Evolutionary conservation across 2,888 invertebrate genomes (phyloP).

Genomic region (Saturnia japonica): DNA sequence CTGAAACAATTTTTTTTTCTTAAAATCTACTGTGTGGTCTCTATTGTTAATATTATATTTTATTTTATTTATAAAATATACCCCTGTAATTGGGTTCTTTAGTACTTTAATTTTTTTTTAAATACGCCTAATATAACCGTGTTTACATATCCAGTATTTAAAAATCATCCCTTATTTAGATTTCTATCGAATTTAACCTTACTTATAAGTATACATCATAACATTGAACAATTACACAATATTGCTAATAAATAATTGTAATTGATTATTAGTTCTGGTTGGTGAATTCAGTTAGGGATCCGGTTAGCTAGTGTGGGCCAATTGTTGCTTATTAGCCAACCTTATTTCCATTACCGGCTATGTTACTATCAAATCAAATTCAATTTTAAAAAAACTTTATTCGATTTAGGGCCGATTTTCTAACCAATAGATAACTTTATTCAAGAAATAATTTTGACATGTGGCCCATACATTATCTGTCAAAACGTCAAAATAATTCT

Average conservation of each 20-base stretch:
- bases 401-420: too few species aligned
- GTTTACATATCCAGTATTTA: background rate
- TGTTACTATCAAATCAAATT: too few species aligned
- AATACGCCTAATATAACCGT: background rate
- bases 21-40: too few species aligned
- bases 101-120: background rate
- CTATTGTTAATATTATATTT: too few species aligned
- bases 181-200: background rate
- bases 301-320: background rate
- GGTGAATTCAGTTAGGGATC: background rate
- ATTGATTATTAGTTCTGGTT: slow-evolving; percentile 9
- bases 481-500: too few species aligned
- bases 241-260: slow-evolving; percentile 7
- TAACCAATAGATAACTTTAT: too few species aligned
- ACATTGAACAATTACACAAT: background rate
- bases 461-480: too few species aligned
- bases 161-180: background rate
- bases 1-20: too few species aligned
- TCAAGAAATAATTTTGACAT: too few species aligned
- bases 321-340: background rate
- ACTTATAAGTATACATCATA: background rate
- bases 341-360: background rate
- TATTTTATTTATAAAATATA: too few species aligned
- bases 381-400: too few species aligned
- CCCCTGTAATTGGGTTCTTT: too few species aligned